phyloP scores from a whole-genome alignment of 2,797 vertebrate genomes.

The Phoxinus dragarum region DNA sequence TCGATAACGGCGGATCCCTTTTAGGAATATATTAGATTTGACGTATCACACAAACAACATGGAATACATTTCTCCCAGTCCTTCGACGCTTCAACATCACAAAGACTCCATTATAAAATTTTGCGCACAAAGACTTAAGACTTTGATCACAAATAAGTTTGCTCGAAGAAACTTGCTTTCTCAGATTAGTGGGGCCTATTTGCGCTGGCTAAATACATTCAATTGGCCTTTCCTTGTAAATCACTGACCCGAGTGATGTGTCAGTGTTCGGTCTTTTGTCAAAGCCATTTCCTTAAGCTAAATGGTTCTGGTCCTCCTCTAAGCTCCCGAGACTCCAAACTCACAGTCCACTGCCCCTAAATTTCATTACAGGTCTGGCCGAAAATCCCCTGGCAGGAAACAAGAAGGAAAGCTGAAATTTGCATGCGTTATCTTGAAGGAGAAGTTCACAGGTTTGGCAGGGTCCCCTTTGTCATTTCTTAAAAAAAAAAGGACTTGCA shows the following conservation, averaged over 20 bases:
- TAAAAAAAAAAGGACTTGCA: not conserved
- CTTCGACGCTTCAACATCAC: not conserved
- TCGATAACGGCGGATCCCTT: too few species aligned
- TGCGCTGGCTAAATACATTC: constrained; percentile 29
- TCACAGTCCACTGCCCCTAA: constrained; percentile 78
- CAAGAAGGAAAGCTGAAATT: constrained; percentile 65
- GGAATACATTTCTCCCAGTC: not conserved
- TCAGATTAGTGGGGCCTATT: constrained; percentile 46
- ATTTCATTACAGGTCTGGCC: constrained; percentile 76
- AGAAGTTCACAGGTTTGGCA: constrained; percentile 33
- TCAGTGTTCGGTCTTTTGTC: constrained; percentile 53
- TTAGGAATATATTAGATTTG: not conserved
- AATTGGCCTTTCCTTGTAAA: constrained; percentile 43
- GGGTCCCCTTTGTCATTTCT: not conserved
- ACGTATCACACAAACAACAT: not conserved
- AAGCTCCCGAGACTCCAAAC: constrained; percentile 58
- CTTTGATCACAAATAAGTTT: constrained; percentile 17
- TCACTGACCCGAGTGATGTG: constrained; percentile 47
- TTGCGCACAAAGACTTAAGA: not conserved
- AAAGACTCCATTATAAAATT: not conserved
- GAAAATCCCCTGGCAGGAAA: constrained; percentile 76
- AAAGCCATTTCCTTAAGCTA: constrained; percentile 57
- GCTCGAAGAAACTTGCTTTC: constrained; percentile 13
- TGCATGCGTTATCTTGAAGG: constrained; percentile 71
- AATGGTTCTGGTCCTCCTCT: constrained; percentile 59